Percentiles rank a stretch among this genome's conserved stretches.
phyloP scores from a whole-genome alignment of 2,888 invertebrate genomes.

The Celastrina argiolus region DNA sequence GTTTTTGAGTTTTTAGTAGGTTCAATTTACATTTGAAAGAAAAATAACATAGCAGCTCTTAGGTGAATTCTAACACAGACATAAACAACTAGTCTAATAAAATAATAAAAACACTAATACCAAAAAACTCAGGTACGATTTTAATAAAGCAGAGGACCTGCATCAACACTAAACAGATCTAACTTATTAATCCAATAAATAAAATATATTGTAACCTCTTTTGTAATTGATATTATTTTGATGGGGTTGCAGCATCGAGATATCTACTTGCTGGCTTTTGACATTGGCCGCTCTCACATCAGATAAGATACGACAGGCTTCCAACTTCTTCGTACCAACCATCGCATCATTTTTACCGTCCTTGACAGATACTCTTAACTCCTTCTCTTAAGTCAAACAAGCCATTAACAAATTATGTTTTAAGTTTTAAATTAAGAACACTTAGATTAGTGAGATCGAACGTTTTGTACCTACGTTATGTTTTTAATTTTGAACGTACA shows the following conservation, averaged over 20 bases:
- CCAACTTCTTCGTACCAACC: conserved; percentile 65
- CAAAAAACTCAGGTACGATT: neutral
- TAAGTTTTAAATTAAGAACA: conserved; percentile 68
- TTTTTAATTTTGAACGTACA: conserved; percentile 57
- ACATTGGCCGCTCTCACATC: conserved; percentile 69
- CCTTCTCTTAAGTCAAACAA: conserved; percentile 62
- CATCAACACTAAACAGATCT: neutral
- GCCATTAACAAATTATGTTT: conserved; percentile 65
- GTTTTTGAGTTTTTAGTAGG: conserved; percentile 25
- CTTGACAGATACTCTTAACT: conserved; percentile 50
- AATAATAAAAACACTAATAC: neutral
- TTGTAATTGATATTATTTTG: conserved; percentile 67
- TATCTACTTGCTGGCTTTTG: conserved; percentile 79
- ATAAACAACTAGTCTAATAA: neutral
- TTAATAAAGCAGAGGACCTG: neutral
- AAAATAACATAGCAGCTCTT: conserved; percentile 3
- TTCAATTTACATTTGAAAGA: too few species aligned
- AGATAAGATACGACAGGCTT: conserved; percentile 70
- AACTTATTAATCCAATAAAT: conserved; percentile 56
- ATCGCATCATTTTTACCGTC: conserved; percentile 70
- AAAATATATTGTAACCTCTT: conserved; percentile 30
- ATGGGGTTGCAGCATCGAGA: conserved; percentile 78
- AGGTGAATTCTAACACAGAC: neutral
- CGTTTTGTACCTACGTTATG: conserved; percentile 67
- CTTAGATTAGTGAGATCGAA: conserved; percentile 57